Evolutionary conservation across 2,113 vertebrate genomes (phyloP).

Genomic region (Equus przewalskii): DNA sequence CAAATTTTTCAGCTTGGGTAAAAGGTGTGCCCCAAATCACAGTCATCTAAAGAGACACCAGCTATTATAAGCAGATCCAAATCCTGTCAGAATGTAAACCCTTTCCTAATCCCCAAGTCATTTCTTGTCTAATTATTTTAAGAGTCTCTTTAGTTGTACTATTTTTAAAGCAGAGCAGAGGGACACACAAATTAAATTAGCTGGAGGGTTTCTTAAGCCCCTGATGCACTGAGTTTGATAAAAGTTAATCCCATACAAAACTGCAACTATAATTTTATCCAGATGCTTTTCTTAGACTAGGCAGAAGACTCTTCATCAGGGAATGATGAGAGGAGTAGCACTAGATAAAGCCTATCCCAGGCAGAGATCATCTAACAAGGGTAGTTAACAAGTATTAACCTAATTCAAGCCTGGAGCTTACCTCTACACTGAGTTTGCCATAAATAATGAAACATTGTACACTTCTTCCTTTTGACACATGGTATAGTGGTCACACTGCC

Average conservation of each 20-base stretch:
- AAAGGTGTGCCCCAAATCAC: not conserved
- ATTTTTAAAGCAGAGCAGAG: conserved; percentile 75
- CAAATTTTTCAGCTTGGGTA: not conserved
- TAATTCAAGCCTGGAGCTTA: conserved; percentile 21
- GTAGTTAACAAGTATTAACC: conserved; percentile 40
- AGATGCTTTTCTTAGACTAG: conserved; percentile 49
- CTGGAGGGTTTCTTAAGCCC: conserved; percentile 53
- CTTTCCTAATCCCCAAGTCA: conserved; percentile 22
- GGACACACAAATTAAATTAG: conserved; percentile 64
- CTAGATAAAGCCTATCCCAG: conserved; percentile 36
- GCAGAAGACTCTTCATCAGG: conserved; percentile 65
- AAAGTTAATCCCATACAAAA: conserved; percentile 75
- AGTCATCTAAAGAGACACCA: not conserved
- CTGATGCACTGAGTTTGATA: conserved; percentile 53
- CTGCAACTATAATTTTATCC: conserved; percentile 56
- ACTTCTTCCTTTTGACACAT: not conserved
- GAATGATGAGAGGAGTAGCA: conserved; percentile 26
- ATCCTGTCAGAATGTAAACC: not conserved
- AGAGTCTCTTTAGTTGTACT: conserved; percentile 61
- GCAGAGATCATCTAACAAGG: conserved; percentile 72
- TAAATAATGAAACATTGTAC: conserved; percentile 41
- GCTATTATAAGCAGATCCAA: conserved; percentile 28
- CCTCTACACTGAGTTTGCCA: not conserved
- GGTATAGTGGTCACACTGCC: not conserved
- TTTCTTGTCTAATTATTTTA: conserved; percentile 74